phyloP scores from a whole-genome alignment of 2,113 vertebrate genomes.

The Cepphus grylle region DNA sequence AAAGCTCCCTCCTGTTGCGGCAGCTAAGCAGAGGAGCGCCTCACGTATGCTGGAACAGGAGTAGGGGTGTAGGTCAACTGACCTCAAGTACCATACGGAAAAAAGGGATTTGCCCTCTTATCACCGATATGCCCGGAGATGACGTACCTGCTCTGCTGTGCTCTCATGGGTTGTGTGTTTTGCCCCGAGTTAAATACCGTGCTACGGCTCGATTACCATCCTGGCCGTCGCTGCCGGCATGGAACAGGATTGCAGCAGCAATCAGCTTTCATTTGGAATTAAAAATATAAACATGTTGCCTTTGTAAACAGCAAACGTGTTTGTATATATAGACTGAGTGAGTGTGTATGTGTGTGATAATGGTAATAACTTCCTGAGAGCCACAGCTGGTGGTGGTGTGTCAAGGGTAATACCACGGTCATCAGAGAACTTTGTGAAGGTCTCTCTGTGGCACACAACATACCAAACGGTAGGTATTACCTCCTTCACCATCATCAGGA shows the following conservation, averaged over 20 bases:
- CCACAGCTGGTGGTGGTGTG: background rate
- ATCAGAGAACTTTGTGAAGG: background rate
- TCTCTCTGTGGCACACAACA: background rate
- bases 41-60: background rate
- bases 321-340: background rate
- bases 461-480: accelerated
- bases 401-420: background rate
- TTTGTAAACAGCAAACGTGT: background rate
- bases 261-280: background rate
- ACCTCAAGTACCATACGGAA: accelerated
- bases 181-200: background rate
- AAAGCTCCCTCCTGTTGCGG: background rate
- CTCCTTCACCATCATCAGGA: background rate
- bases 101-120: background rate
- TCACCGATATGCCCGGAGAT: background rate
- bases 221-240: background rate
- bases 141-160: background rate
- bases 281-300: background rate
- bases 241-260: background rate
- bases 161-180: background rate
- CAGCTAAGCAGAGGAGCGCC: background rate
- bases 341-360: background rate
- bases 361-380: background rate
- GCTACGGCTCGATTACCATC: background rate
- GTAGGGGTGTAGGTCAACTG: background rate